phyloP scores from a whole-genome alignment of 2,113 vertebrate genomes.

The Himantopus leucocephalus region DNA sequence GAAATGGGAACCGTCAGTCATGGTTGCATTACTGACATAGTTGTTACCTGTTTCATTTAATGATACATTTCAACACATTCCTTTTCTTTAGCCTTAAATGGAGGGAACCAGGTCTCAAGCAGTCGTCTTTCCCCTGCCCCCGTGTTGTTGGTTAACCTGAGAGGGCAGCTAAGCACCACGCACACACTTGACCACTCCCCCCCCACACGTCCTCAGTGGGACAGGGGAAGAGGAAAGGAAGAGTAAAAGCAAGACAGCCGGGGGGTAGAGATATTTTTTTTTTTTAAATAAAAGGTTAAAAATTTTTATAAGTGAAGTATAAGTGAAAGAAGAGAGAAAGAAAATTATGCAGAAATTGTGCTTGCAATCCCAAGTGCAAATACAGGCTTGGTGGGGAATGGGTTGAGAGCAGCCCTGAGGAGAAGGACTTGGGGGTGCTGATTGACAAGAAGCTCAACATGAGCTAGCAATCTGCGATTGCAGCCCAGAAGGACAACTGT shows the following conservation, averaged over 20 bases:
- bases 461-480: too few species aligned
- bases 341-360: neutral
- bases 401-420: too few species aligned
- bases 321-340: neutral
- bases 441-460: too few species aligned
- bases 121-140: neutral
- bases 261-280: neutral
- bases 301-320: neutral
- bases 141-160: rapidly evolving
- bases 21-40: neutral
- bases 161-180: neutral
- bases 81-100: neutral
- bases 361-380: too few species aligned
- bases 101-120: neutral
- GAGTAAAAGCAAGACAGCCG: neutral
- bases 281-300: neutral
- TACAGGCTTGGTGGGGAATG: too few species aligned
- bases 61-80: neutral
- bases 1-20: neutral
- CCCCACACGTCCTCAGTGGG: too few species aligned
- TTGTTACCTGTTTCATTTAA: neutral
- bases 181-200: rapidly evolving
- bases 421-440: too few species aligned
- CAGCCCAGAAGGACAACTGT: too few species aligned
- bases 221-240: neutral